Percentiles rank a stretch among this genome's conserved stretches.
These are phyloP conservation scores for Hemaris fuciformis DNA, from an alignment of 2,888 invertebrate genomes.

Conservation along the genomic window DNA sequence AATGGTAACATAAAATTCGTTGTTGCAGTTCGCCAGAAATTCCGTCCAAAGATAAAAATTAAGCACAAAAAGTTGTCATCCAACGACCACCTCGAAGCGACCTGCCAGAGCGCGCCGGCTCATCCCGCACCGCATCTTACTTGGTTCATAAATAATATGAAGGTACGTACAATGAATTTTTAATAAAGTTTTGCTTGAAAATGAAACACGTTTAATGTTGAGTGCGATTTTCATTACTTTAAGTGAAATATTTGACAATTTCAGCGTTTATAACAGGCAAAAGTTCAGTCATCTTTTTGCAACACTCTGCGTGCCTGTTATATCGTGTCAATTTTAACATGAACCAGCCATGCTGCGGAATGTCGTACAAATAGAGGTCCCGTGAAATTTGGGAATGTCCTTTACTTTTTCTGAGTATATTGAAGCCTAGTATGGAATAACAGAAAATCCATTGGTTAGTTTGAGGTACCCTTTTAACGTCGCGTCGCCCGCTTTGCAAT, in stretches of 20 bases:
- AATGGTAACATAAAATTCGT: not conserved
- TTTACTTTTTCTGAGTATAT: slow-evolving; percentile 1
- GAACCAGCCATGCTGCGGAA: not conserved
- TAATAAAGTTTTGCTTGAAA: not conserved
- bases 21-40: slow-evolving; percentile 83
- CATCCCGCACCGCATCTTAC: slow-evolving; percentile 88
- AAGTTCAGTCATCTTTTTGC: not conserved
- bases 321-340: not conserved
- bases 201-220: slow-evolving; percentile 5
- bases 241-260: slow-evolving; percentile 6
- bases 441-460: not conserved
- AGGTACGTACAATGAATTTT: slow-evolving; percentile 68
- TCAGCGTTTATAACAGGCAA: not conserved
- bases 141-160: slow-evolving; percentile 88
- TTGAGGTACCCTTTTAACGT: slow-evolving; percentile 14
- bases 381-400: not conserved
- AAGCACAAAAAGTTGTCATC: slow-evolving; percentile 85
- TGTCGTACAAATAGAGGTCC: not conserved
- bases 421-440: slow-evolving; percentile 1
- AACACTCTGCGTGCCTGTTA: not conserved
- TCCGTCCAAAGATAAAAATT: slow-evolving; percentile 87
- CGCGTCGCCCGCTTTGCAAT: not conserved
- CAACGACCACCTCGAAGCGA: slow-evolving; percentile 86
- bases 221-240: slow-evolving; percentile 10
- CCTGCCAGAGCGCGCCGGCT: slow-evolving; percentile 87